Evolutionary conservation across 2,797 vertebrate species (phyloP).

Genomic region (Yasuhikotakia modesta): DNA sequence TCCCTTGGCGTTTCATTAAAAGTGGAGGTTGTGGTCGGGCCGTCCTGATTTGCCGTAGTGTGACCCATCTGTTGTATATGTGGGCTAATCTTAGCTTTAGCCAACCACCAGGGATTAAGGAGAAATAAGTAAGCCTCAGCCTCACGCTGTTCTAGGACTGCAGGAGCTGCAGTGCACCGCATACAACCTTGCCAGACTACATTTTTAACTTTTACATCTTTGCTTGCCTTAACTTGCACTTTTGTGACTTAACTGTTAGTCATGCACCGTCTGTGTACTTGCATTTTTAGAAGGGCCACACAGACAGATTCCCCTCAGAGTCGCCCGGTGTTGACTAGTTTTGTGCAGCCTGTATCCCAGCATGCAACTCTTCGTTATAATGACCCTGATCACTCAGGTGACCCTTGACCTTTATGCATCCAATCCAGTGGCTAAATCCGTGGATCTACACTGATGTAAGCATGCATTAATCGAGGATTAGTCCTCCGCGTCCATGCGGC

Average conservation of each 20-base stretch:
- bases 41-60: constrained; percentile 41
- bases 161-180: not conserved
- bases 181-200: constrained; percentile 33
- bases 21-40: constrained; percentile 41
- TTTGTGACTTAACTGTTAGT: constrained; percentile 27
- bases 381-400: constrained; percentile 16
- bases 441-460: constrained; percentile 15
- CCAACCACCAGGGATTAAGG: constrained; percentile 67
- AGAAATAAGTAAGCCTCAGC: constrained; percentile 46
- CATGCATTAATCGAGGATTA: constrained; percentile 31
- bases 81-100: constrained; percentile 78
- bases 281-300: constrained; percentile 22
- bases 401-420: constrained; percentile 31
- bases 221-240: constrained; percentile 30
- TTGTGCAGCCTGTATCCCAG: constrained; percentile 4
- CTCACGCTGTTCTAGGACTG: constrained; percentile 14
- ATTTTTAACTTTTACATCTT: constrained; percentile 35
- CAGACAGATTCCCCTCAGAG: not conserved
- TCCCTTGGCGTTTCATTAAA: constrained; percentile 48
- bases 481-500: not conserved
- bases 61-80: constrained; percentile 63
- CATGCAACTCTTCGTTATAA: not conserved
- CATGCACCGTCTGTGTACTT: not conserved
- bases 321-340: not conserved
- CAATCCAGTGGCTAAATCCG: constrained; percentile 12